These are phyloP conservation scores for Siniperca obscura DNA, from an alignment of 2,797 vertebrate species.

Conservation along the genomic window DNA sequence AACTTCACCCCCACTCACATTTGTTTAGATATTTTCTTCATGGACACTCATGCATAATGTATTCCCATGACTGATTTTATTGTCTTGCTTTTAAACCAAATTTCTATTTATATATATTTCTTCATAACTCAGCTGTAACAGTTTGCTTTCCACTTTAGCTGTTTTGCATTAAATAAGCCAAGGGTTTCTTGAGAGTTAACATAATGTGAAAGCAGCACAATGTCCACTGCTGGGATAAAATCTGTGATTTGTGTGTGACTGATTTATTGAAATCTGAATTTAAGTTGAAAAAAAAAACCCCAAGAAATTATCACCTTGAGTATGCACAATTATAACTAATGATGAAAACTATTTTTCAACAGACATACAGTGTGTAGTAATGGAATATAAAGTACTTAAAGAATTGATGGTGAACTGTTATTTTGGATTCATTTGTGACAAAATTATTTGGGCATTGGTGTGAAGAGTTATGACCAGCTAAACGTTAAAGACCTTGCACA, in stretches of 20 bases:
- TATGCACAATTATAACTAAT: too few relatives aligned
- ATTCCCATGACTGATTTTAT: slow-evolving; percentile 18
- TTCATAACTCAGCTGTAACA: background rate
- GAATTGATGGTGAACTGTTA: background rate
- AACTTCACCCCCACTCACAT: background rate
- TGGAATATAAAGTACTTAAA: background rate
- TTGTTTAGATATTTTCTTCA: background rate
- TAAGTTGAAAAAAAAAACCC: background rate
- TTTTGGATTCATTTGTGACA: background rate
- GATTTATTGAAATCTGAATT: background rate
- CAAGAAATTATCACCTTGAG: too few relatives aligned
- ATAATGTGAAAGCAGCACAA: background rate
- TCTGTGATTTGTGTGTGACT: background rate
- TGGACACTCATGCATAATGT: slow-evolving; percentile 34
- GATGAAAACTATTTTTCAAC: too few relatives aligned
- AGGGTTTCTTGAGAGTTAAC: background rate
- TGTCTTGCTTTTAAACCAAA: slow-evolving; percentile 10
- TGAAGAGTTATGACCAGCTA: background rate
- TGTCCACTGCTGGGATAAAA: background rate
- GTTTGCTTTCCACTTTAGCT: background rate
- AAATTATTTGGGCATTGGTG: background rate
- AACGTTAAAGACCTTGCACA: background rate
- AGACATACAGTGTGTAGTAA: too few relatives aligned
- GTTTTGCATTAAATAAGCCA: background rate
- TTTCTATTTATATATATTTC: slow-evolving; percentile 5